These are phyloP conservation scores for Fukomys damarensis DNA, from an alignment of 2,113 vertebrate genomes.

Conservation along the genomic window DNA sequence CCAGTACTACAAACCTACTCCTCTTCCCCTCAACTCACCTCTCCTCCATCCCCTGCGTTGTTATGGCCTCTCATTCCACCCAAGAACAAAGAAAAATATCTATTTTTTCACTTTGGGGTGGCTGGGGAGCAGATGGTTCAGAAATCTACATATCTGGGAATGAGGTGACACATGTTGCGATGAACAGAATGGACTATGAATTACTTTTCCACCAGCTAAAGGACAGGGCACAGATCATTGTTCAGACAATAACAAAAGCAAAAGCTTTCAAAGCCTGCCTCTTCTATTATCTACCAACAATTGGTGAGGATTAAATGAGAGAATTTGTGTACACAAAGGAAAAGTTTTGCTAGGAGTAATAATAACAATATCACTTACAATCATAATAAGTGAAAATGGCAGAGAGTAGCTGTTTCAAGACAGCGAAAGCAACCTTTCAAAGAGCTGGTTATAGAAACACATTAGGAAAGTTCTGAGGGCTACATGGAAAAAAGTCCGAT, in stretches of 20 bases:
- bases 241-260: slow-evolving; percentile 4
- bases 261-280: neutral
- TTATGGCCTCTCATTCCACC: neutral
- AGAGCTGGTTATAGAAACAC: neutral
- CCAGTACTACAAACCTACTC: neutral
- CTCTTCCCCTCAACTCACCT: neutral
- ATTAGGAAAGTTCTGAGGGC: neutral
- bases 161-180: neutral
- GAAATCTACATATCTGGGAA: neutral
- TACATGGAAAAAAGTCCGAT: neutral
- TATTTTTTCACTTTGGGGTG: neutral
- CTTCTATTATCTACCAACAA: neutral
- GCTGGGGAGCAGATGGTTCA: neutral
- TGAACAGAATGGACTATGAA: neutral
- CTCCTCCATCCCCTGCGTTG: no score
- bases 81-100: neutral
- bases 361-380: neutral
- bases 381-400: neutral
- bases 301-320: neutral
- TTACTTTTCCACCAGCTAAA: neutral
- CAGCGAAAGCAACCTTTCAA: neutral
- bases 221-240: neutral
- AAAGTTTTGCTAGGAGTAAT: neutral
- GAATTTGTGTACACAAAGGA: neutral
- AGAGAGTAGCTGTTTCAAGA: neutral